Conservation (phyloP, 2,113 vertebrate genomes). For the Dinomys branickii region DNA sequence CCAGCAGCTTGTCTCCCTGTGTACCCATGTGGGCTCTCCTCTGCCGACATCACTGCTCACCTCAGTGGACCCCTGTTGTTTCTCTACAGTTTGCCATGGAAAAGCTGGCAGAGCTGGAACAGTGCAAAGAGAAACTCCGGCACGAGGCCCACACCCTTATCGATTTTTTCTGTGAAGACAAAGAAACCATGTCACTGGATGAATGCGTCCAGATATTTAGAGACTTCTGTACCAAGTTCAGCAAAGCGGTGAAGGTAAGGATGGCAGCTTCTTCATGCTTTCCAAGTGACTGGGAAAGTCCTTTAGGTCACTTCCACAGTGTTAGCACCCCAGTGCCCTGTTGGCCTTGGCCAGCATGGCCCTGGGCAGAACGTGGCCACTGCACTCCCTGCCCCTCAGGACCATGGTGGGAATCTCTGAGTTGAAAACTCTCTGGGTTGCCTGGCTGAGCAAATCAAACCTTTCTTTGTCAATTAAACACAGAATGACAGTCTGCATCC, state of each 20-base stretch:
- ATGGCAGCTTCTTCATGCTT: neutral
- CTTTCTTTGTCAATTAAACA: neutral
- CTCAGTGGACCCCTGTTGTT: neutral
- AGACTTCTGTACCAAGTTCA: conserved; percentile 96
- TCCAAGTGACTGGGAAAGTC: neutral
- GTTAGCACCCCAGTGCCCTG: fast-evolving
- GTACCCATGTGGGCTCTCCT: fast-evolving
- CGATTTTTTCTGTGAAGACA: conserved; percentile 99
- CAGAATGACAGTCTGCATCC: neutral
- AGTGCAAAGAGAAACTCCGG: conserved; percentile 89
- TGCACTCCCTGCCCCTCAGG: neutral
- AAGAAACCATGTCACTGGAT: conserved; percentile 97
- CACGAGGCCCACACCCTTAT: conserved; percentile 93
- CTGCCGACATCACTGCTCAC: neutral
- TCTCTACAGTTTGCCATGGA: conserved; percentile 88
- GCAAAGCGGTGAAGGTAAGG: conserved; percentile 96
- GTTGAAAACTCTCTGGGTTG: neutral
- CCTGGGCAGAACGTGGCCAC: neutral
- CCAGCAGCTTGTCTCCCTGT: fast-evolving
- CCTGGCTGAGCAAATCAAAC: neutral
- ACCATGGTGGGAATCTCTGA: neutral
- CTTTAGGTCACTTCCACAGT: fast-evolving
- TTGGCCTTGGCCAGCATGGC: neutral
- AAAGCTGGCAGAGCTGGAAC: conserved; percentile 92
- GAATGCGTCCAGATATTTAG: conserved; percentile 98